These are phyloP conservation scores for Metalampra italica DNA, from an alignment of 2,888 invertebrate species.

Conservation along the genomic window DNA sequence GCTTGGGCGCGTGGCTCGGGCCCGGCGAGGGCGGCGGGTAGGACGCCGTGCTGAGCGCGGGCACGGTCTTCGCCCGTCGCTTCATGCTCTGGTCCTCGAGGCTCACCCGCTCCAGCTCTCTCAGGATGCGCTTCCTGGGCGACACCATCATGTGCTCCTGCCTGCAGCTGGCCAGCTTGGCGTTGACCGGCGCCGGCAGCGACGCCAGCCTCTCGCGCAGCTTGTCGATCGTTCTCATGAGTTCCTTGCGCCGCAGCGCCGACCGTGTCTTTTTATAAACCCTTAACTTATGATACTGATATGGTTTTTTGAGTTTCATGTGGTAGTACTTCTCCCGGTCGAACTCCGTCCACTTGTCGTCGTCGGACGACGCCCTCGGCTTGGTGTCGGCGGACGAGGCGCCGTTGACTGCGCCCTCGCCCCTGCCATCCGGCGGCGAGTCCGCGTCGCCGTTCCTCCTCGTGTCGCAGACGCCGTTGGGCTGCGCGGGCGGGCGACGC, in stretches of 20 bases:
- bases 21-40: conserved; percentile 47
- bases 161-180: conserved; percentile 63
- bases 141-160: conserved; percentile 83
- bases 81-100: conserved; percentile 83
- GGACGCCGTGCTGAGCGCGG: conserved; percentile 36
- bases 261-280: conserved; percentile 68
- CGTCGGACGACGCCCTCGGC: conserved; percentile 50
- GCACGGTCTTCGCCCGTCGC: conserved; percentile 72
- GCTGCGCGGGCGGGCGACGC: conserved; percentile 24
- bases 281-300: conserved; percentile 71
- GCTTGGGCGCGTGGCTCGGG: conserved; percentile 35
- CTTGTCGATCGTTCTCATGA: conserved; percentile 50
- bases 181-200: conserved; percentile 60
- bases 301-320: conserved; percentile 74
- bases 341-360: conserved; percentile 53
- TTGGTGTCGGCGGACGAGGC: conserved; percentile 10
- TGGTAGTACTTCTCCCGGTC: conserved; percentile 68
- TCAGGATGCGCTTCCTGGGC: conserved; percentile 88
- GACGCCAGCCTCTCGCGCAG: conserved; percentile 59
- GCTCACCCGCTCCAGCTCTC: conserved; percentile 88
- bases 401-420: conserved; percentile 31
- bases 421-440: conserved; percentile 20
- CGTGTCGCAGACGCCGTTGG: conserved; percentile 49
- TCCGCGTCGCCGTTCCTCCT: conserved; percentile 49
- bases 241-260: conserved; percentile 50